Percentiles rank a stretch among this genome's conserved stretches.
Conservation (phyloP, 2,113 vertebrate species). For the Gallinago undulata region DNA sequence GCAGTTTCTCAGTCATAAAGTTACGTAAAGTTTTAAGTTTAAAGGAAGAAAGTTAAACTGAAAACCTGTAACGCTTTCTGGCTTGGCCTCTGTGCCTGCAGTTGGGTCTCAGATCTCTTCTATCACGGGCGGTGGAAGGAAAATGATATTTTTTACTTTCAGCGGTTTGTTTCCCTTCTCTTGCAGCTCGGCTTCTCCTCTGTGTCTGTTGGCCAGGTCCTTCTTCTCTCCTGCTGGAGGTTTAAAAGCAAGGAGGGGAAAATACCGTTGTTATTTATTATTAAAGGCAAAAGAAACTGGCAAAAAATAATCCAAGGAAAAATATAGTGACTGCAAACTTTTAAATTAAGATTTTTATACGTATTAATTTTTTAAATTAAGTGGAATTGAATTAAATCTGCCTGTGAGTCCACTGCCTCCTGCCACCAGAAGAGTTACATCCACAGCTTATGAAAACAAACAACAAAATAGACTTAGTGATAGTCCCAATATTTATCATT, state of each 20-base stretch:
- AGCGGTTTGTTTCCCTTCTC: background rate
- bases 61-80: background rate
- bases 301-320: background rate
- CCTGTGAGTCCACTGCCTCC: background rate
- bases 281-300: background rate
- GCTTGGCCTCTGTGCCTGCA: background rate
- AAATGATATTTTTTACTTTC: background rate
- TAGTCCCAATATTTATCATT: rapidly evolving
- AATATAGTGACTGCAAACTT: rapidly evolving
- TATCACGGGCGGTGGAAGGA: rapidly evolving
- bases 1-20: background rate
- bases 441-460: background rate
- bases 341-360: background rate
- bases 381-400: background rate
- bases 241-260: background rate
- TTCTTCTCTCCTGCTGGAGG: background rate
- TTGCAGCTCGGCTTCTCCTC: background rate
- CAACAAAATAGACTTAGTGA: background rate
- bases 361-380: background rate
- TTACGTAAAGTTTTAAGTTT: background rate
- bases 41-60: background rate
- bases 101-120: background rate
- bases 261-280: background rate
- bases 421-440: rapidly evolving
- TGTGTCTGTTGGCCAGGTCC: rapidly evolving